Conservation (phyloP, 2,888 invertebrate genomes). For the Petrophora chlorosata region DNA sequence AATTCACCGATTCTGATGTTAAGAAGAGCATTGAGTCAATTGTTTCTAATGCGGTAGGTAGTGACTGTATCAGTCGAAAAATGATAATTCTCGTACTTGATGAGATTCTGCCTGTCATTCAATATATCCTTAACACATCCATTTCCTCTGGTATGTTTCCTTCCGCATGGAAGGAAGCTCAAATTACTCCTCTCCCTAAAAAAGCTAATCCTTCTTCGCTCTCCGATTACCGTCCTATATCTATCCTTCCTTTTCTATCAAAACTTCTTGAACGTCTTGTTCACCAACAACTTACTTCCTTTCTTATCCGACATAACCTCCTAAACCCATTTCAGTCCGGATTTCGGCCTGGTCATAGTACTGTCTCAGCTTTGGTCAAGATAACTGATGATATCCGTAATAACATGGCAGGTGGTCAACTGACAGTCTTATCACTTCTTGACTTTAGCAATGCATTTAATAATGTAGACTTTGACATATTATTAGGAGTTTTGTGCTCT, state of each 20-base stretch:
- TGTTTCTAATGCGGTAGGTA: not conserved
- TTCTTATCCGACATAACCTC: not conserved
- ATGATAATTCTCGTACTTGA: no score
- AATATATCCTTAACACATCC: not conserved
- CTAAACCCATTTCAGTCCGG: slow-evolving; percentile 6
- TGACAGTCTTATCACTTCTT: slow-evolving; percentile 1
- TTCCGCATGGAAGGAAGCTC: not conserved
- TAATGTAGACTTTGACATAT: slow-evolving; percentile 4
- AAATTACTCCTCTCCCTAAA: slow-evolving; percentile 1
- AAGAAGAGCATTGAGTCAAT: no score
- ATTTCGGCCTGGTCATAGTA: slow-evolving; percentile 2
- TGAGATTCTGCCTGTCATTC: not conserved
- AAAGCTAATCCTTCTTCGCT: slow-evolving; percentile 3
- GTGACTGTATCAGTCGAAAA: not conserved
- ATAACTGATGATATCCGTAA: slow-evolving; percentile 6
- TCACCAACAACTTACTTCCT: slow-evolving; percentile 17
- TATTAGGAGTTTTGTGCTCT: slow-evolving; percentile 2
- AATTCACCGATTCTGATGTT: no score
- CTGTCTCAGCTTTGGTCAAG: slow-evolving; percentile 1
- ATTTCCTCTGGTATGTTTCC: not conserved
- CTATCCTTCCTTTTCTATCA: slow-evolving; percentile 23
- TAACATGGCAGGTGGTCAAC: not conserved
- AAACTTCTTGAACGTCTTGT: slow-evolving; percentile 23
- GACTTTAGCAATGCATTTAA: slow-evolving; percentile 13
- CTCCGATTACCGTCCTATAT: slow-evolving; percentile 6